Conservation (phyloP, 1,140 invertebrate genomes). For the Heterodera carotae region DNA sequence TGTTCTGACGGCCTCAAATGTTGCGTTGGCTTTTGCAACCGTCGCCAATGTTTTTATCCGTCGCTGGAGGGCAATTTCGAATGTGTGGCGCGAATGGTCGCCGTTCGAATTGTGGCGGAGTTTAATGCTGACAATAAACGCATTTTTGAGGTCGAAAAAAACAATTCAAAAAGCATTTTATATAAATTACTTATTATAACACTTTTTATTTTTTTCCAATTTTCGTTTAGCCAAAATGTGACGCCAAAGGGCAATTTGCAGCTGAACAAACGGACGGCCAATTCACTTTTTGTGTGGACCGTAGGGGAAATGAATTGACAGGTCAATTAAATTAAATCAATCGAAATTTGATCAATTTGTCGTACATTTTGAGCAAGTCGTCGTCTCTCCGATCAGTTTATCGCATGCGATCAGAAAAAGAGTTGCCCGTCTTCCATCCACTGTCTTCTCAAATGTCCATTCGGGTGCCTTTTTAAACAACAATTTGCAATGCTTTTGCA, state of each 20-base stretch:
- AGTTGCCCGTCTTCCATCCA: constrained; percentile 10
- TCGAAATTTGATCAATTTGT: neutral
- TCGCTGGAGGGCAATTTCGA: neutral
- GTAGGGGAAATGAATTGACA: constrained; percentile 45
- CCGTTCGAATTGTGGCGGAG: neutral
- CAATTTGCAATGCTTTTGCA: neutral
- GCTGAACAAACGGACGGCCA: constrained; percentile 44
- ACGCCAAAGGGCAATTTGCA: constrained; percentile 42
- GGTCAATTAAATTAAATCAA: constrained; percentile 24
- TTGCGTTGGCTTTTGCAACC: neutral
- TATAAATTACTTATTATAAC: too few relatives aligned
- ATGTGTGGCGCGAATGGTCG: neutral
- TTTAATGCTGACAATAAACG: neutral
- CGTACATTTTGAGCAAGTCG: neutral
- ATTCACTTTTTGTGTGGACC: constrained; percentile 53
- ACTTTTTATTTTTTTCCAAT: constrained; percentile 26
- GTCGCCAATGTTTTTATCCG: neutral
- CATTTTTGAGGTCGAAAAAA: neutral
- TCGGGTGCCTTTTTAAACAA: constrained; percentile 13
- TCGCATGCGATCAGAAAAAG: constrained; percentile 15
- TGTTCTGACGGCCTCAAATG: neutral
- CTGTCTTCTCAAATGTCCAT: constrained; percentile 26
- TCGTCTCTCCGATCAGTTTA: neutral
- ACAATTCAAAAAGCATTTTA: neutral
- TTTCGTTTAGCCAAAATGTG: constrained; percentile 50